Evolutionary conservation across 2,797 vertebrate species (phyloP).

Genomic region (Oreochromis grahami): DNA sequence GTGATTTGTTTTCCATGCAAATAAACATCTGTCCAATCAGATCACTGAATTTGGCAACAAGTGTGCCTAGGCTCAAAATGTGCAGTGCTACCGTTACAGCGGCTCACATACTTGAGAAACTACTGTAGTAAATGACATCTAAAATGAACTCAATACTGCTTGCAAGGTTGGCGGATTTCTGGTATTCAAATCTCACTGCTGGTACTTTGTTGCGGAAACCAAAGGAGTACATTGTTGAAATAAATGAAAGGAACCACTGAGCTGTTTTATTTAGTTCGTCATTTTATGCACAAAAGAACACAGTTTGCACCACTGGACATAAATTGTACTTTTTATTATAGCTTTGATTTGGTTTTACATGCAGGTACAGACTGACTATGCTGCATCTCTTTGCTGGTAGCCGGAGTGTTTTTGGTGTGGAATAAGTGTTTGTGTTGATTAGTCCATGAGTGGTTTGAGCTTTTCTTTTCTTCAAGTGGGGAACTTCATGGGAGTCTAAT

Average conservation of each 20-base stretch:
- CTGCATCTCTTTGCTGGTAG: background rate
- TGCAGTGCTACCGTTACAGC: background rate
- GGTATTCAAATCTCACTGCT: background rate
- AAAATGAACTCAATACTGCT: background rate
- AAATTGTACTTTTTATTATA: background rate
- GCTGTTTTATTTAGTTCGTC: background rate
- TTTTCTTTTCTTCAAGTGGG: background rate
- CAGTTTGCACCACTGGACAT: background rate
- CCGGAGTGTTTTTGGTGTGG: background rate
- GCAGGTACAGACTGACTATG: background rate
- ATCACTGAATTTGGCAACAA: background rate
- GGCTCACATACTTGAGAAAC: background rate
- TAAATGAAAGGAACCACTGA: background rate
- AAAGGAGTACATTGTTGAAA: background rate
- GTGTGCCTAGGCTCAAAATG: background rate
- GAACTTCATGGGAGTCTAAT: background rate
- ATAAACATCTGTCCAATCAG: background rate
- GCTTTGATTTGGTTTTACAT: background rate
- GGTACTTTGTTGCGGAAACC: background rate
- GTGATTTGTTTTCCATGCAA: fast-evolving
- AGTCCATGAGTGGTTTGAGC: background rate
- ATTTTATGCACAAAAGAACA: background rate
- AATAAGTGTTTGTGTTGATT: background rate
- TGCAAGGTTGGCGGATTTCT: background rate
- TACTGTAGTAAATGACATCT: background rate